Evolutionary conservation across 2,888 invertebrate genomes (phyloP), one percentile per base, ranked within the genome.

Genomic region (Ectemnius continuus): DNA sequence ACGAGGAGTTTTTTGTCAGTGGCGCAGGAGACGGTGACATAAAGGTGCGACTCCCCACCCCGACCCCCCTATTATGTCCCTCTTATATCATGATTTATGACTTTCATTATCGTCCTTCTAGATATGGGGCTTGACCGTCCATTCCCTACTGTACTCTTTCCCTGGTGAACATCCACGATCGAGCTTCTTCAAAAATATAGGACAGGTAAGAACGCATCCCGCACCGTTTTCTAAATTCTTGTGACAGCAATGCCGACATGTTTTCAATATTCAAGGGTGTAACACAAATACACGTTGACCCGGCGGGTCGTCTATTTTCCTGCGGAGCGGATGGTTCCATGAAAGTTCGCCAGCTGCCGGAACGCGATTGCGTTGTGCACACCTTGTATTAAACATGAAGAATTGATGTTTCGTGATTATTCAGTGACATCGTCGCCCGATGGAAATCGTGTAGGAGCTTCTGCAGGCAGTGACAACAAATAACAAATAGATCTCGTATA

Each of bases 271-370:
- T 46, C 16, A 36, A 91, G 91, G 98, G 98, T 46, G 99, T 99
- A 57, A 98, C 98, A 61, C 99, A 99, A 92, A 93, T 99, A 82
- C 95, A 97, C 89, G 95, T 99, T 76, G 99, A 99, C 91, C 94
- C 95, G 58, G 95, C 95, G 76, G 96, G 96, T 28, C 95, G 99
- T 61, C 92, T 99, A 84, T 99, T 98, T 92, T 99, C 99, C 5
- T 99, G 99, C 91, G 99, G 99, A 68, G 98, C 98, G 62, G 99
- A 99, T 93, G 99, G 99, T 85, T 98, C 99, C 63, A 97, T 99
- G 95, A 99, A 99, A 93, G 97, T 99, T 82, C 94, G 99, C 81
- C 96, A 97, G 90, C 92, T 99, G 85, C 97, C 98, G 18, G 97
- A 98, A 89, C 93, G 96, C 81, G 94, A 95, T 87, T 92, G 92